Evolutionary conservation across 2,888 invertebrate genomes (phyloP), one percentile per base, ranked within the genome.

Genomic region (Agriopis aurantiaria): DNA sequence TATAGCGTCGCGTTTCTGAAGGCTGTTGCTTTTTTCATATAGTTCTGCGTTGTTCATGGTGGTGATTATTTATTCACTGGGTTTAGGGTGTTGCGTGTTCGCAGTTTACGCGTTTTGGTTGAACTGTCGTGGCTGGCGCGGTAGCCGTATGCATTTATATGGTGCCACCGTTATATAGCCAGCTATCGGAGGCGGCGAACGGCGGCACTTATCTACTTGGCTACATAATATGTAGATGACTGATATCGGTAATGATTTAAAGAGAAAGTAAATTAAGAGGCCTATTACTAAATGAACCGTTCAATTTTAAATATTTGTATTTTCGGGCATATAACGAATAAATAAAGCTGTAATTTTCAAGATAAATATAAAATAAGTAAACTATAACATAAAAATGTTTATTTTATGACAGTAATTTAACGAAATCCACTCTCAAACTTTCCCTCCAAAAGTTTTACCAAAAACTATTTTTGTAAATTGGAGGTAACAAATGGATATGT

Each of bases 11-110:
- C 95, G 93, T 73, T 95, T 95, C 85, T 98, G 98, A 65, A 97
- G 86, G 61, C 92, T 94, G 85, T 96, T 97, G 71, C 95, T 95
- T 77, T 95, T 95, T 55, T 96, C 95, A 85, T 98, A 98, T 14
- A 97, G 85, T 73, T 95, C 93, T 0, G 97, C 96, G 82, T 96
- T 91, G 82, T 96, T 96, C 84, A 89, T 90, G 71, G 56, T 69
- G 48, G 14, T 66, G 23, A 70, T 73, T 75, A 77, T 76, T 71
- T 76, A 68, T 80, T 78, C 77, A 74, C 72, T 73, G 68, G 64
- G 56, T 69, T 78, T 78, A 74, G 75, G 68, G 80, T 71, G 78
- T 76, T 81, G 85, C 87, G 88, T 90, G 89, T 83, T 84, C 85
- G 88, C 79, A 80, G 80, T 85, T 87, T 82, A 78, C 87, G 88